Conservation (phyloP, 2,797 vertebrate species). For the Borostomias antarcticus region DNA sequence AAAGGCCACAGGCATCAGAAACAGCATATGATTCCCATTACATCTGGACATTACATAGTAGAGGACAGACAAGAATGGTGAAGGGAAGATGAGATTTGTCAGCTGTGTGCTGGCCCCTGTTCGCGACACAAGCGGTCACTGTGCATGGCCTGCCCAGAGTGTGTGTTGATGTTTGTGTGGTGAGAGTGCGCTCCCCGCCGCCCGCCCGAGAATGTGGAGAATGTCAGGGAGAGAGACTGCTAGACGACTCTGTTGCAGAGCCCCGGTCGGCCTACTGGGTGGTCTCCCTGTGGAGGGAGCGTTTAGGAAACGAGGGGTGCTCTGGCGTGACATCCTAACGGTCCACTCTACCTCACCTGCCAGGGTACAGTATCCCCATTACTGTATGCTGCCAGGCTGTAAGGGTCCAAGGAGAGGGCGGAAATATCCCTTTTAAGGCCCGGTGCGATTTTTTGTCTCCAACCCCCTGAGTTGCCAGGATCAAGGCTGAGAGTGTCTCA, state of each 20-base stretch:
- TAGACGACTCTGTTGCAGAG: conserved; percentile 62
- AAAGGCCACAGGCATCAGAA: conserved; percentile 31
- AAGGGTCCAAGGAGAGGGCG: conserved; percentile 13
- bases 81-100: conserved; percentile 31
- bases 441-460: conserved; percentile 48
- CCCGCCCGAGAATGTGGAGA: conserved; percentile 60
- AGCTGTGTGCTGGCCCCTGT: conserved; percentile 25
- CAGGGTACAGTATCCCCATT: conserved; percentile 35
- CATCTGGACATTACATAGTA: conserved; percentile 41
- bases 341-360: conserved; percentile 42
- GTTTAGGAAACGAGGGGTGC: not conserved
- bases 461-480: conserved; percentile 60
- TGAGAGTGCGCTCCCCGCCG: conserved; percentile 20
- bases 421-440: conserved; percentile 3
- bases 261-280: conserved; percentile 59
- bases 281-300: conserved; percentile 46
- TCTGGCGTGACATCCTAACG: conserved; percentile 51
- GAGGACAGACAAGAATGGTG: conserved; percentile 23
- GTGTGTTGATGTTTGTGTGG: conserved; percentile 36
- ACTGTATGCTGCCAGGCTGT: conserved; percentile 28
- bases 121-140: conserved; percentile 37
- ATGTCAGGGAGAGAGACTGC: conserved; percentile 68
- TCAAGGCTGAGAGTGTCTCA: conserved; percentile 46
- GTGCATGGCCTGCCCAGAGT: conserved; percentile 6
- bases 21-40: conserved; percentile 51